Base-by-base conservation (phyloP, 2,888 invertebrate genomes). In the Hydraecia micacea region DNA sequence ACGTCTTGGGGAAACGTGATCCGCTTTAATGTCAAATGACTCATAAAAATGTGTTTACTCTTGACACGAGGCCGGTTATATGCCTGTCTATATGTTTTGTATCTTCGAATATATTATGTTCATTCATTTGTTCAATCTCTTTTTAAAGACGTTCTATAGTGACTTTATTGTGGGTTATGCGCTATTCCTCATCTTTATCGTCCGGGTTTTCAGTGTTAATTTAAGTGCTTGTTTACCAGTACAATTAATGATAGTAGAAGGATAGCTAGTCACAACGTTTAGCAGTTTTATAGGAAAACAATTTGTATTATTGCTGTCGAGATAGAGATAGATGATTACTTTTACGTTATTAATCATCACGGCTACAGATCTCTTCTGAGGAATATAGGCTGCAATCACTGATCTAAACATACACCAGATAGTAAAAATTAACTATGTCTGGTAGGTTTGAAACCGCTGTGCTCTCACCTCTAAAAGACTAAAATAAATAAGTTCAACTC, bases 1-100 rank as follows among this genome's bases (percentile, higher is more conserved):
- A 67, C 76, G 80, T 75, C 77, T 81, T 68, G 9, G 67, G 74
- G 62, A 80, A 88, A 86, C 90, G 80, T 85, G 87, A 85, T 72
- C 67, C 9, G 78, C 68, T 78, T 84, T 81, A 84, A 83, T 85
- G 80, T 82, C 67, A 81, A 81, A 83, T 87, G 82, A 88, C 65
- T 88, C 89, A 89, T 80, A 73, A 76, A 73, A 76, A 73, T 69
- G 55, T 74, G 70, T 85, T 85, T 75, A 52, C 77, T 77, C 66
- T 69, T 76, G 73, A 73, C 85, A 81, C 83, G 86, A 77, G 74
- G 72, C 49, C 66, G 36, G 60, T 55, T 75, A 75, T 72, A 67
- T 77, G 42, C 46, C 70, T 70, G 73, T 78, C 71, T 77, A 32
- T 68, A 71, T 65, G 58, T 77, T 80, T 63, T 52, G 63, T 68